Evolutionary conservation across 2,888 invertebrate genomes (phyloP).

Genomic region (Byasa hedistus): DNA sequence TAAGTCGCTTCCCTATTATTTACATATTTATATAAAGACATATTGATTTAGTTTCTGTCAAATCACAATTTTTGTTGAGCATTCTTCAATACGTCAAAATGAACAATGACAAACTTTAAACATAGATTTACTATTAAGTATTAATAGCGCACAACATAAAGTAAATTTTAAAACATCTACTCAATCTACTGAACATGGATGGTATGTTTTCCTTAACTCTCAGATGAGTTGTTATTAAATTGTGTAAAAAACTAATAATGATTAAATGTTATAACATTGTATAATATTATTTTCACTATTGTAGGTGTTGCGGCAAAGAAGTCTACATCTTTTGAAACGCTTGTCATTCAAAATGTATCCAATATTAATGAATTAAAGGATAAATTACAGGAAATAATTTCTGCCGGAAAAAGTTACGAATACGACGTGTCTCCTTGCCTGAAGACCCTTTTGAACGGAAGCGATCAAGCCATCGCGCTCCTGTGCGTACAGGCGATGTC

Average conservation of each 20-base stretch:
- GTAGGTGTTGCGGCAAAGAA: constrained; percentile 62
- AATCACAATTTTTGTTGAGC: not conserved
- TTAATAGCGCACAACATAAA: too few relatives aligned
- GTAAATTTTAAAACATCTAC: not conserved
- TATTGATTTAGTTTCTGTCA: constrained; percentile 15
- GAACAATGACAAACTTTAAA: too few relatives aligned
- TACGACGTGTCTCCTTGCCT: constrained; percentile 69
- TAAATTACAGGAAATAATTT: constrained; percentile 70
- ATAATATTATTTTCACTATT: constrained; percentile 32
- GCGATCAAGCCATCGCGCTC: constrained; percentile 74
- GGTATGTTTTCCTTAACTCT: constrained; percentile 12
- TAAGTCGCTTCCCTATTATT: too few relatives aligned
- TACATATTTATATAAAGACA: constrained; percentile 5
- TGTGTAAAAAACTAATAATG: not conserved
- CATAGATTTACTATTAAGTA: too few relatives aligned
- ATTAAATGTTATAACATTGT: constrained; percentile 11
- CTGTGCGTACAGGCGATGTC: constrained; percentile 86
- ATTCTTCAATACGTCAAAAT: too few relatives aligned
- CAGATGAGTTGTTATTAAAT: too few relatives aligned
- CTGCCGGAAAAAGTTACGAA: constrained; percentile 67
- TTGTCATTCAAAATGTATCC: constrained; percentile 66
- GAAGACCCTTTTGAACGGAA: constrained; percentile 62
- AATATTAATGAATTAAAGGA: constrained; percentile 66
- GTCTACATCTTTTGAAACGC: constrained; percentile 63
- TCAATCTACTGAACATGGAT: constrained; percentile 20